Evolutionary conservation across 1,140 invertebrate species (phyloP), one percentile per base, ranked within the genome.

Genomic region (Ips typographus): DNA sequence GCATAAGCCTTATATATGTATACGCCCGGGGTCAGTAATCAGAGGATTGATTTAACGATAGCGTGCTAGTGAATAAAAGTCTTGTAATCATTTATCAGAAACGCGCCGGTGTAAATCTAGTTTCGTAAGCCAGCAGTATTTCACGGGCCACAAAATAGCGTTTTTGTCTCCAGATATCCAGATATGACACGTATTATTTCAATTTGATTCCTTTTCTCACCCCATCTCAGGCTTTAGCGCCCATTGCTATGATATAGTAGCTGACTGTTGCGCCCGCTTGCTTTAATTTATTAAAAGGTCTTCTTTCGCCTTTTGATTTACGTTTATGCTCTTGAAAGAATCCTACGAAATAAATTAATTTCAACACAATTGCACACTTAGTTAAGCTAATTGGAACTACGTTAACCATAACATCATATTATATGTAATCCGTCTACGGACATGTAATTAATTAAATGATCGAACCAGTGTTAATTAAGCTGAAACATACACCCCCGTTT

Each of bases 171-270:
- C 55, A 61, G 63, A 65, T 71, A 60, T 71, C 51, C 57, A 53
- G 69, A 71, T 71, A 65, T 65, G 49, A 71, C 69, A 71, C 69
- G 69, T 71, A 65, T 71, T 71, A 71, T 71, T 70, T 70, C 68
- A 70, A 70, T 70, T 65, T 71, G 63, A 71, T 71, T 71, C 63
- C 69, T 71, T 66, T 71, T 60, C 69, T 71, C 69, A 71, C 69
- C 69, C 69, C 56, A 71, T 60, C 62, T 60, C 42, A 41, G 40
- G 67, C 42, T 69, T 56, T 65, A 65, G 61, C 69, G 69, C 69
- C 69, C 69, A 71, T 71, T 71, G 47, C 47, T 42, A 66, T 71
- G 69, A 71, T 71, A 71, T 71, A 71, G 40, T 71, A 52, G 63
- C 69, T 65, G 55, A 65, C 69, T 71, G 69, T 71, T 71, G 69